phyloP scores from a whole-genome alignment of 2,888 invertebrate species.

The Cantharis lateralis region DNA sequence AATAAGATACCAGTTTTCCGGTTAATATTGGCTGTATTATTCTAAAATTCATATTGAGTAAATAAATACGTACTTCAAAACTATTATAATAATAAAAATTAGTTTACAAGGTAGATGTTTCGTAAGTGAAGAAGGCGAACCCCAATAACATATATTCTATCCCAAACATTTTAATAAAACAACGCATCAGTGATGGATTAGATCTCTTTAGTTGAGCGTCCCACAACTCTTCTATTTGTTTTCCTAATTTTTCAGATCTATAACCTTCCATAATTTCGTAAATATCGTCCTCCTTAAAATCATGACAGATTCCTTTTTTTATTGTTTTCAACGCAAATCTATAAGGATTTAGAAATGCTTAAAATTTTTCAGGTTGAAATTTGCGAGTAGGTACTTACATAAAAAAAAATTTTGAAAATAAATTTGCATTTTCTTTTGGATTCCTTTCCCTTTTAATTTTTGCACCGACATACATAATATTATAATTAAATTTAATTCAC shows the following conservation, averaged over 20 bases:
- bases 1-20: constrained; percentile 69
- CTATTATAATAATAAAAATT: background rate
- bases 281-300: background rate
- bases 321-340: constrained; percentile 19
- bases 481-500: background rate
- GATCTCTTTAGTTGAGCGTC: background rate
- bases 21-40: constrained; percentile 67
- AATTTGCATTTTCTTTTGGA: constrained; percentile 66
- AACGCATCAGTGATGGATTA: background rate
- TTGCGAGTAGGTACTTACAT: constrained; percentile 59
- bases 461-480: background rate
- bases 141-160: background rate
- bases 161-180: background rate
- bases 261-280: background rate
- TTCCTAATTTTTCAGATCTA: background rate
- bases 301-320: background rate
- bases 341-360: background rate
- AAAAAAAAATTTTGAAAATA: constrained; percentile 66
- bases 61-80: background rate
- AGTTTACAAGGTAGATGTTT: constrained; percentile 29
- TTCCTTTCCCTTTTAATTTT: constrained; percentile 57
- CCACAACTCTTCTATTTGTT: background rate
- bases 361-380: too few relatives aligned
- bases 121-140: background rate
- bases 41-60: constrained; percentile 53